Conservation (phyloP, 2,888 invertebrate genomes). For the Hirudinaria manillensis region DNA sequence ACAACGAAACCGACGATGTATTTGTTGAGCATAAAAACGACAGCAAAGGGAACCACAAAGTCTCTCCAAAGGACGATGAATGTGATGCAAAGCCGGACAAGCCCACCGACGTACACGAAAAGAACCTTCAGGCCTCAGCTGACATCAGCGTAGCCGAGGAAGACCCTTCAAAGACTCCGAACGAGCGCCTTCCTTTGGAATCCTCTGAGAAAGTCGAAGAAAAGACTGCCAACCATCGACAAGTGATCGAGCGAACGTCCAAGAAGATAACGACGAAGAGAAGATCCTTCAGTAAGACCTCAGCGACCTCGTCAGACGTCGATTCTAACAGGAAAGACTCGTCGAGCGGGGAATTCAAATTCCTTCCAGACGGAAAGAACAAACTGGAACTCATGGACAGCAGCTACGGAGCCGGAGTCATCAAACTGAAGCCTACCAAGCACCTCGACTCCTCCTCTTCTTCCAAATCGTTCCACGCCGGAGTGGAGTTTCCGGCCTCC, state of each 20-base stretch:
- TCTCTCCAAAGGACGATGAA: no score
- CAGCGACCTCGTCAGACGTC: neutral
- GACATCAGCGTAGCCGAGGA: neutral
- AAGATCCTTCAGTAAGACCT: slow-evolving; percentile 3
- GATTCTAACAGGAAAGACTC: slow-evolving; percentile 6
- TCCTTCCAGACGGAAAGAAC: slow-evolving; percentile 19
- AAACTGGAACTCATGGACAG: slow-evolving; percentile 9
- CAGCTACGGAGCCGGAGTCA: neutral
- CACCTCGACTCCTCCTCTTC: neutral
- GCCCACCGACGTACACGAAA: neutral
- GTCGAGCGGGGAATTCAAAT: slow-evolving; percentile 17
- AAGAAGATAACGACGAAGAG: slow-evolving; percentile 1
- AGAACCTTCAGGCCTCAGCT: neutral
- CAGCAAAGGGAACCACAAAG: neutral
- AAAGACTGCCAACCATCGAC: neutral
- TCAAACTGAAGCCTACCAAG: neutral
- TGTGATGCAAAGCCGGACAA: neutral
- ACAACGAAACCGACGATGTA: neutral
- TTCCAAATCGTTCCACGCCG: neutral
- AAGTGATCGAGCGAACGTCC: neutral
- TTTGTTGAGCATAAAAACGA: neutral
- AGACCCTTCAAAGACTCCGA: neutral
- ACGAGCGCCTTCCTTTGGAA: neutral
- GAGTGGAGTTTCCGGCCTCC: neutral
- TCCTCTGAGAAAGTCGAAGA: neutral